Percentiles rank a stretch among this genome's conserved stretches.
Evolutionary conservation across 1,140 invertebrate genomes (phyloP).

Genomic region (Rhynchophorus ferrugineus): DNA sequence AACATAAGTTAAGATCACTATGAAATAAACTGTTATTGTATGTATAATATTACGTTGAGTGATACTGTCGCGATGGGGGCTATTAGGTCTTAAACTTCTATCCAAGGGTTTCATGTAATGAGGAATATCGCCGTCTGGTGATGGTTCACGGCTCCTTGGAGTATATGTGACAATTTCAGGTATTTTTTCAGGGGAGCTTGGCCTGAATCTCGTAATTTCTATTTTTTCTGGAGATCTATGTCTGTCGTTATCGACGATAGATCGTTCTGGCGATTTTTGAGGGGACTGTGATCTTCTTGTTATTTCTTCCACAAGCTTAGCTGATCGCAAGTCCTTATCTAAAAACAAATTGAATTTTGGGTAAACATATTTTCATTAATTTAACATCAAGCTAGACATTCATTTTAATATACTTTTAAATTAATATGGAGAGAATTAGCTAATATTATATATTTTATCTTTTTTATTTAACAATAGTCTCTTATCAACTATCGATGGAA

Average conservation of each 20-base stretch:
- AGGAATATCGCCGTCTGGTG: conserved; percentile 31
- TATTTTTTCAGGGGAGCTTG: conserved; percentile 15
- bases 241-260: too few species aligned
- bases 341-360: background rate
- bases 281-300: conserved; percentile 19
- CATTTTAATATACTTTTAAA: too few species aligned
- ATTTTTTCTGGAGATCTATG: conserved; percentile 15
- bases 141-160: conserved; percentile 8
- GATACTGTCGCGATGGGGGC: conserved; percentile 29
- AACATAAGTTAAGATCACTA: background rate
- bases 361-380: background rate
- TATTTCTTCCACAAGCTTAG: conserved; percentile 18
- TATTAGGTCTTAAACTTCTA: conserved; percentile 30
- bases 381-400: background rate
- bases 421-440: too few species aligned
- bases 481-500: too few species aligned
- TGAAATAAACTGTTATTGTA: background rate
- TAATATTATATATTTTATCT: too few species aligned
- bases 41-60: conserved; percentile 5
- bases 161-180: conserved; percentile 8
- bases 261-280: conserved; percentile 12
- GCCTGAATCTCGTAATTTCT: conserved; percentile 13
- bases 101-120: conserved; percentile 38
- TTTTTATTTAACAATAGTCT: too few species aligned
- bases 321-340: conserved; percentile 21